Evolutionary conservation across 30 jellyfish, hydroid and myxozoan genomes (phyloP).

Genomic region (Rhopilema esculentum): DNA sequence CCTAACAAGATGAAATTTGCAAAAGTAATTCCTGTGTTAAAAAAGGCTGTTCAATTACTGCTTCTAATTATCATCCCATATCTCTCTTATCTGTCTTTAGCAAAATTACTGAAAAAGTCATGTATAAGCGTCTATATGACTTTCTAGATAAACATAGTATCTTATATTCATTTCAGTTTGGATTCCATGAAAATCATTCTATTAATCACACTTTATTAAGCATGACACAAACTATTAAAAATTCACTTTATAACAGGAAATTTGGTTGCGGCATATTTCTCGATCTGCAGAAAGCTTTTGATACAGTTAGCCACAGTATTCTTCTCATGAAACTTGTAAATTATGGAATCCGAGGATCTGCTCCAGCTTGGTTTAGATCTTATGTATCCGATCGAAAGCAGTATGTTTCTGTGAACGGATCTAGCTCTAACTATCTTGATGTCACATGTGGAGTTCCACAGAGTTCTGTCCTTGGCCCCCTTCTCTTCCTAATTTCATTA

Average conservation of each 20-base stretch:
- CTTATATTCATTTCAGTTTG: conserved; percentile 1
- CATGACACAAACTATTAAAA: conserved; percentile 9
- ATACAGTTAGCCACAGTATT: conserved; percentile 34
- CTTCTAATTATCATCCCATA: conserved; percentile 11
- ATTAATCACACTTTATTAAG: background rate
- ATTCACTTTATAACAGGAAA: background rate
- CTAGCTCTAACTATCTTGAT: too few relatives aligned
- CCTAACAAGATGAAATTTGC: too few relatives aligned
- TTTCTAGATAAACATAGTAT: conserved; percentile 31
- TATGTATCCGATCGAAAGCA: conserved; percentile 15
- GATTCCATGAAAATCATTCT: conserved; percentile 26
- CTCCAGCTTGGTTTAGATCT: conserved; percentile 29
- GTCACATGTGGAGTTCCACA: too few relatives aligned
- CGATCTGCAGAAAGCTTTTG: conserved; percentile 28
- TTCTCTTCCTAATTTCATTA: too few relatives aligned
- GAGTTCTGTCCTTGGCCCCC: too few relatives aligned
- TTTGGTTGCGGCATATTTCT: conserved; percentile 21
- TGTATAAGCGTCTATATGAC: background rate
- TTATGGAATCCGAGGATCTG: conserved; percentile 54
- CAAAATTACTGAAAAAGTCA: conserved; percentile 30
- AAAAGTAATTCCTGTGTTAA: background rate
- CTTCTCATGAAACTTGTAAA: conserved; percentile 20
- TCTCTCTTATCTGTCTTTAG: conserved; percentile 23
- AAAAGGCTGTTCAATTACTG: background rate
- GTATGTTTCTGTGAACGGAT: conserved; percentile 31